Base-by-base conservation (phyloP, 1,140 invertebrate genomes). In the Globodera ellingtonae region DNA sequence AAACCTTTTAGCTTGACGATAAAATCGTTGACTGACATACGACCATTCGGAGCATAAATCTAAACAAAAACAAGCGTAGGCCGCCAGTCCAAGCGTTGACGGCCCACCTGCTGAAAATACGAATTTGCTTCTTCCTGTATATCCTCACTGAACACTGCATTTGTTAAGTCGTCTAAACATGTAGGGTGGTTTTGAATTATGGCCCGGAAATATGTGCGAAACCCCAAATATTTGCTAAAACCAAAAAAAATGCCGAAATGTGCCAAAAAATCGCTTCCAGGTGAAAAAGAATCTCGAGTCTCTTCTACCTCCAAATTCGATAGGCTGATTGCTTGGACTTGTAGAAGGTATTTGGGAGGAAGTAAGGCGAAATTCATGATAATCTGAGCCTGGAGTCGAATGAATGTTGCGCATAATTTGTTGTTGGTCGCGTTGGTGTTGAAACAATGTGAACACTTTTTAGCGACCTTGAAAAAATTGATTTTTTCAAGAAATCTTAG, bases 71-170 rank as follows among this genome's bases (percentile, higher is more conserved):
- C 8, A 80, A 21, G 71, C 4, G 56, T 13, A 62, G 56, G 56
- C 5, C 13, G 9, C 24, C 24, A 81, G 35, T 35, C 3, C 35
- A 35, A 62, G 0, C 5, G 75, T 62, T 8, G 44, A 84, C 18
- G 44, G 21, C 62, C 9, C 15, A 84, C 84, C 48, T 74, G 79
- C 80, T 86, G 84, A 67, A 85, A 85, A 72, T 85, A 85, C 4
- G 67, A 78, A 67, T 85, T 85, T 6, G 84, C 84, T 73, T 87
- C 73, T 72, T 86, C 83, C 75, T 85, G 84, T 15, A 85, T 81
- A 13, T 76, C 81, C 7, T 85, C 82, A 15, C 78, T 82, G 75
- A 87, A 85, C 15, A 72, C 48, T 9, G 72, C 74, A 72, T 44
- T 85, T n/a, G 44, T 76, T 18, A 87, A 48, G 67, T 86, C 78